phyloP scores from a whole-genome alignment of 2,888 invertebrate genomes.

The Polietes domitor region DNA sequence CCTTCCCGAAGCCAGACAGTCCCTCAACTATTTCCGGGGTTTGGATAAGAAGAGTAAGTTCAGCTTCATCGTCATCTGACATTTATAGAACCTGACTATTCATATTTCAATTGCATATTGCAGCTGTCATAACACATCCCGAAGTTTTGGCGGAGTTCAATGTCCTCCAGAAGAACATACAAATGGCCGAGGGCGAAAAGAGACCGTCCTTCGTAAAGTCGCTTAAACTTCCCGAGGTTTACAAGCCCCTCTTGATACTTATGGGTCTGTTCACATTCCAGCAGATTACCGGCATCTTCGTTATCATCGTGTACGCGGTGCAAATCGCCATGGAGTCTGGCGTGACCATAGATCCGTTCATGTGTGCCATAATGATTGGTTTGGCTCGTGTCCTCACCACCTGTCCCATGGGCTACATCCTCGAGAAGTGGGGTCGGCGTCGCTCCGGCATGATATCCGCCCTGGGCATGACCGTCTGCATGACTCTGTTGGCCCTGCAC shows the following conservation, averaged over 20 bases:
- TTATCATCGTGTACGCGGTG: conserved; percentile 87
- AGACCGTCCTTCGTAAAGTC: conserved; percentile 73
- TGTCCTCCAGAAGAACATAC: conserved; percentile 74
- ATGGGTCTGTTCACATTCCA: conserved; percentile 85
- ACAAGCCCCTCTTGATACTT: conserved; percentile 81
- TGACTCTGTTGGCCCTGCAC: conserved; percentile 83
- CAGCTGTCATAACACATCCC: conserved; percentile 74
- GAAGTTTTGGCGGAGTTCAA: conserved; percentile 76
- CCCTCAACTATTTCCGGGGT: conserved; percentile 85
- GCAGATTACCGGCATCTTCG: conserved; percentile 88
- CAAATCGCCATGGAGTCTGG: conserved; percentile 85
- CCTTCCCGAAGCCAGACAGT: conserved; percentile 83
- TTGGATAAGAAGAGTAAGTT: conserved; percentile 76
- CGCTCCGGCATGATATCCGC: conserved; percentile 86
- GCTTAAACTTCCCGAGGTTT: conserved; percentile 77
- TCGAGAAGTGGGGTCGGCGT: conserved; percentile 84
- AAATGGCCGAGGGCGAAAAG: conserved; percentile 71
- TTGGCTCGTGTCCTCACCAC: conserved; percentile 84
- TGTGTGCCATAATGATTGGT: conserved; percentile 86
- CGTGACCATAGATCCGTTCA: conserved; percentile 84
- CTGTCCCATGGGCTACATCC: conserved; percentile 84
- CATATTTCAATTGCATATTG: conserved; percentile 12
- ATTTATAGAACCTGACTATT: no score
- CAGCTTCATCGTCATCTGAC: not conserved
- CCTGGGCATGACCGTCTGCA: conserved; percentile 83